Evolutionary conservation across 2,113 vertebrate species (phyloP), one percentile per base, ranked within the genome.

Genomic region (Prolemur simus): DNA sequence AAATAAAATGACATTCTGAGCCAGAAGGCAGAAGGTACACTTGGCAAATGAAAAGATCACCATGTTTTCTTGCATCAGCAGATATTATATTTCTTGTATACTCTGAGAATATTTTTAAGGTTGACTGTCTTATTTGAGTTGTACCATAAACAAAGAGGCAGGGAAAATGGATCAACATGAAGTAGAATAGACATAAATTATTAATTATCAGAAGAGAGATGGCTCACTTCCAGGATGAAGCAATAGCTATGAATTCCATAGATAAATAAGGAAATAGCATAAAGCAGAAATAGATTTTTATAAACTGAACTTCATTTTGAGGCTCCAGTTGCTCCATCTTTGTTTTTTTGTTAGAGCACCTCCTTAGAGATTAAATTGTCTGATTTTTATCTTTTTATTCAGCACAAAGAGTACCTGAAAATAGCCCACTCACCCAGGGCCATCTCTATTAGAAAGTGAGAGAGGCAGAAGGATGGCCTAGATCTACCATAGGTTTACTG

Each of bases 1-100:
- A 89, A 95, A 83, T 89, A 95, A 93, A 94, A 86, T 82, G 37
- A 86, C 58, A 29, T 32, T 86, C 20, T 68, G 25, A 92, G 82
- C 66, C 92, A 97, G 69, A 95, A 95, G 21, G 74, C 39, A 86
- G 91, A 92, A 86, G 20, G 56, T 84, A 45, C 32, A 63, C 49
- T 97, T 96, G 77, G 87, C 47, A 94, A 93, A 69, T 12, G 39
- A 25, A 34, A 94, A 82, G 32, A 52, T 71, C 21, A 6, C 14
- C 32, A 7, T 20, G 25, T 83, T 76, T 42, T 1, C 63, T 96
- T 83, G 13, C 3, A 20, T 95, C 73, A 81, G 74, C 56, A 81
- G 58, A 87, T 86, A 34, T 56, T 88, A 42, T 42, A 18, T 64
- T 95, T 45, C 69, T 93, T 87, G 58, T 20, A 23, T n/a, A 58